Evolutionary conservation across 2,113 vertebrate genomes (phyloP).

Genomic region (Gopherus evgoodei): DNA sequence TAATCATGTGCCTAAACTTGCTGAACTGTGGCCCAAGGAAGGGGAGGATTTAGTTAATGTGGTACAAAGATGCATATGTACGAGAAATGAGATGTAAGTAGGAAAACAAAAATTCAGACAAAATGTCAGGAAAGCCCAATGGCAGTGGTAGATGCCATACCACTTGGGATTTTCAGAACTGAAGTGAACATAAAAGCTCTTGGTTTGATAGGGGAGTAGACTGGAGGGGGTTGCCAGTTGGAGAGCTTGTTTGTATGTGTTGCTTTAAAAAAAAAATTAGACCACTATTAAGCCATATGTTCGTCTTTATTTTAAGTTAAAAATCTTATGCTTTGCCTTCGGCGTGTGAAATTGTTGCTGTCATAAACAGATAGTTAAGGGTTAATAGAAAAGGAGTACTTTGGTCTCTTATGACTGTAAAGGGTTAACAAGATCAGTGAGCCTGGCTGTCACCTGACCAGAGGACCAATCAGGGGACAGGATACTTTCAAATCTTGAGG

Average conservation of each 20-base stretch:
- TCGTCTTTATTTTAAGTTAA: conserved; percentile 55
- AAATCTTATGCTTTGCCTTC: conserved; percentile 52
- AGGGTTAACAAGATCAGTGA: too few species aligned
- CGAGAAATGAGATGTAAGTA: not conserved
- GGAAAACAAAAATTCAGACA: not conserved
- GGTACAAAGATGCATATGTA: not conserved
- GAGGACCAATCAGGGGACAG: too few species aligned
- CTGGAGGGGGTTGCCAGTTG: not conserved
- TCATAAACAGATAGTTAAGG: too few species aligned
- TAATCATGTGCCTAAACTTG: not conserved
- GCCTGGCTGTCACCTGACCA: too few species aligned
- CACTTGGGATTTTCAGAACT: conserved; percentile 16
- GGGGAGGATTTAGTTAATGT: conserved; percentile 19
- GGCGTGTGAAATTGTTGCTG: conserved; percentile 22
- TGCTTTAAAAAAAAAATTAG: conserved; percentile 54
- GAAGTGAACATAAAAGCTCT: not conserved
- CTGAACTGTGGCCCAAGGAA: conserved; percentile 31
- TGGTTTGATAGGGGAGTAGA: not conserved
- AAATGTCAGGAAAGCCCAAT: conserved; percentile 24
- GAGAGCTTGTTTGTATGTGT: not conserved
- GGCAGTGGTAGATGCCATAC: not conserved
- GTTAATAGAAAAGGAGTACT: too few species aligned
- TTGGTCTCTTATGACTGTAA: too few species aligned
- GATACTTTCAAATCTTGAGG: too few species aligned
- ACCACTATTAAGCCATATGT: conserved; percentile 9